Evolutionary conservation across 2,888 invertebrate genomes (phyloP).

Genomic region (Aethes cnicana): DNA sequence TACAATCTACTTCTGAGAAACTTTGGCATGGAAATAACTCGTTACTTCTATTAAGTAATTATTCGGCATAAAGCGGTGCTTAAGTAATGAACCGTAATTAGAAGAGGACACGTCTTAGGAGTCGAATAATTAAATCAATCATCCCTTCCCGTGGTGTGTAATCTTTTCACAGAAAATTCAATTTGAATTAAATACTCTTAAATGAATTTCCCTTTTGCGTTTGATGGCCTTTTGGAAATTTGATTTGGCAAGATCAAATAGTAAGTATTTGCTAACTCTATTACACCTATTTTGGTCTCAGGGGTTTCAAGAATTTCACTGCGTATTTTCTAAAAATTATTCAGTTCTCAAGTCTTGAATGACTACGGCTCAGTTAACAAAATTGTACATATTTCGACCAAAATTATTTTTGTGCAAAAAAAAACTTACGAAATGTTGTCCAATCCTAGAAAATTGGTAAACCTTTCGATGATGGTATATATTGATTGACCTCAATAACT

Average conservation of each 20-base stretch:
- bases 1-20: constrained; percentile 64
- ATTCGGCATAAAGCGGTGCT: constrained; percentile 79
- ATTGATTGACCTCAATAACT: too few relatives aligned
- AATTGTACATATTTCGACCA: too few relatives aligned
- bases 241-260: constrained; percentile 35
- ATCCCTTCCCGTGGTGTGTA: constrained; percentile 73
- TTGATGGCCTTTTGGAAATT: constrained; percentile 54
- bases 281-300: constrained; percentile 45
- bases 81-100: constrained; percentile 81
- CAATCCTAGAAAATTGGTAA: not conserved
- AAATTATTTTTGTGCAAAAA: too few relatives aligned
- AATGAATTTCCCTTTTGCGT: constrained; percentile 62
- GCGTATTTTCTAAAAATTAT: too few relatives aligned
- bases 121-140: constrained; percentile 81
- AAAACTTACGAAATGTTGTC: not conserved
- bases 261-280: constrained; percentile 56
- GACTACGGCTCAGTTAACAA: too few relatives aligned
- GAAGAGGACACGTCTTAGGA: constrained; percentile 79
- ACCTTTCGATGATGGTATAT: too few relatives aligned
- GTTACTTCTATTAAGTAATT: constrained; percentile 82
- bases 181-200: constrained; percentile 72
- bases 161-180: constrained; percentile 76
- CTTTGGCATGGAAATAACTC: constrained; percentile 77
- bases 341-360: too few relatives aligned
- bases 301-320: not conserved